These are phyloP conservation scores for Nasonia giraulti DNA, from an alignment of 1,140 invertebrate genomes.

Conservation along the genomic window DNA sequence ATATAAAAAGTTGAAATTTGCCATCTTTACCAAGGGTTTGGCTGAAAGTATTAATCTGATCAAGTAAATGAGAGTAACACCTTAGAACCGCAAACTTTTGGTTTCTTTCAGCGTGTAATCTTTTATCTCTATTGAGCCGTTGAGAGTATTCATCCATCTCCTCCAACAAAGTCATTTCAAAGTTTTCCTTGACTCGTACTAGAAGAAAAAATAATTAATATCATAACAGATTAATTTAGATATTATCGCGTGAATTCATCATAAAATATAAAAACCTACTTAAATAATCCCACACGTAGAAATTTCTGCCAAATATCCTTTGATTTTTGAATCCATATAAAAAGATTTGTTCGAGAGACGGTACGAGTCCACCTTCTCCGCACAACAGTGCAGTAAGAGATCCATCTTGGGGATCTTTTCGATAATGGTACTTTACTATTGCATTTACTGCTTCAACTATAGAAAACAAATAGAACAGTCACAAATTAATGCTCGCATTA, in stretches of 20 bases:
- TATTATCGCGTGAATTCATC: background rate
- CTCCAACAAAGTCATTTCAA: slow-evolving; percentile 83
- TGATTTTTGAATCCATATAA: slow-evolving; percentile 93
- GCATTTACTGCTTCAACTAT: slow-evolving; percentile 94
- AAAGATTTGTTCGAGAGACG: slow-evolving; percentile 95
- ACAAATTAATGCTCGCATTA: background rate
- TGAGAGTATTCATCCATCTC: slow-evolving; percentile 73
- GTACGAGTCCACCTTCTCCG: slow-evolving; percentile 94
- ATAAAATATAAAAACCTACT: slow-evolving; percentile 76
- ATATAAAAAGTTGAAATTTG: slow-evolving; percentile 97
- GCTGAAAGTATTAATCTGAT: slow-evolving; percentile 89
- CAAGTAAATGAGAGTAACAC: slow-evolving; percentile 85
- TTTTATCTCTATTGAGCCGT: slow-evolving; percentile 66
- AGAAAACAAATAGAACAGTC: slow-evolving; percentile 52
- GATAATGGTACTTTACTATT: slow-evolving; percentile 97
- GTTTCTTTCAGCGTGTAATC: slow-evolving; percentile 68
- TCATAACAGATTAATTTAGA: background rate
- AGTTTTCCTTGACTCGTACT: slow-evolving; percentile 91
- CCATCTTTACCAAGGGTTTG: slow-evolving; percentile 96
- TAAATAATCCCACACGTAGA: slow-evolving; percentile 99
- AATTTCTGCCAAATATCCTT: slow-evolving; percentile 93
- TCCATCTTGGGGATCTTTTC: slow-evolving; percentile 85
- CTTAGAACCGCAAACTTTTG: slow-evolving; percentile 82
- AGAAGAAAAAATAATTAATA: background rate
- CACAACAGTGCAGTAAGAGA: slow-evolving; percentile 95